A percentile compares a stretch with the other conserved stretches of the same genome.
phyloP scores from a whole-genome alignment of 2,888 invertebrate genomes.

The Tetranychus piercei region DNA sequence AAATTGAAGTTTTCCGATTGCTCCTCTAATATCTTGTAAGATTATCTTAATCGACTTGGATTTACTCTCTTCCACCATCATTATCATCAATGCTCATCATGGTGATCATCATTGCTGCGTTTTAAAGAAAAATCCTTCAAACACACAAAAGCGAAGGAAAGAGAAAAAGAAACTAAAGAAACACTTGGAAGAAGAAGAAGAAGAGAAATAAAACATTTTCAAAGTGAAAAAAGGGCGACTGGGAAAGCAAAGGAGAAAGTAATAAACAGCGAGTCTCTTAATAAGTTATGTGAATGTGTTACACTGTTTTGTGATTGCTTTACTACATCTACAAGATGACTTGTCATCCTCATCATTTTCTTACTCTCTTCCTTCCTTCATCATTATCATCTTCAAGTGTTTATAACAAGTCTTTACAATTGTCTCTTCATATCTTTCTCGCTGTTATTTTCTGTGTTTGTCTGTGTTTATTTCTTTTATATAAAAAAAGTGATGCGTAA shows the following conservation, averaged over 20 bases:
- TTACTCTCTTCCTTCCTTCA: not conserved
- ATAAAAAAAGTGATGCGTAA: not conserved
- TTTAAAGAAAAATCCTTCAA: not conserved
- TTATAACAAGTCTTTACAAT: not conserved
- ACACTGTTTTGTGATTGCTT: not conserved
- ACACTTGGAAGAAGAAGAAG: not conserved
- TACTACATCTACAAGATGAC: not conserved
- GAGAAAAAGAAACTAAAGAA: not conserved
- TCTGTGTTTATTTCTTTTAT: not conserved
- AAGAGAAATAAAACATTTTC: not conserved
- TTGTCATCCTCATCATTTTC: not conserved
- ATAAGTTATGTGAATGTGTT: not conserved
- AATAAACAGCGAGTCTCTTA: not conserved
- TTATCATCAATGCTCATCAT: not conserved
- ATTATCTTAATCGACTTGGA: constrained; percentile 1
- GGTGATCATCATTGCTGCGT: not conserved
- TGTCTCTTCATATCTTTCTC: not conserved
- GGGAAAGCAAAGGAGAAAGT: not conserved
- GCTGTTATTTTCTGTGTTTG: not conserved
- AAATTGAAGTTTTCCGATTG: not conserved
- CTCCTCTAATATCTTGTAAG: not conserved
- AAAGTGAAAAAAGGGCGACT: no score
- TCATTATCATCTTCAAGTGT: not conserved
- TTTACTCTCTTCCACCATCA: not conserved
- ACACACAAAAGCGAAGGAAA: not conserved